Evolutionary conservation across 2,888 invertebrate species (phyloP).

Genomic region (Plagodis pulveraria): DNA sequence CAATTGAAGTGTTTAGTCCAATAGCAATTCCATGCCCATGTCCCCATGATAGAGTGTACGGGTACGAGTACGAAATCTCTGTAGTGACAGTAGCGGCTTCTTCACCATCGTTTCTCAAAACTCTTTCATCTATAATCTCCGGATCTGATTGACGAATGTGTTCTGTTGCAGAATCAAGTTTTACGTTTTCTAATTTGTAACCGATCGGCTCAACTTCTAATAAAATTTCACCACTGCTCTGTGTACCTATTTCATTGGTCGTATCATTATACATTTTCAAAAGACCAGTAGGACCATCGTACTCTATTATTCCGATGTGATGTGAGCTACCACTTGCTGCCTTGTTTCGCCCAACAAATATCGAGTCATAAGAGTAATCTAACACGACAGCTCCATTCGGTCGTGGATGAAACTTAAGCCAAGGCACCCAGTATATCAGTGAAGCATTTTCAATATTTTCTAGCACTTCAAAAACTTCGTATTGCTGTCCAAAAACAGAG

Average conservation of each 20-base stretch:
- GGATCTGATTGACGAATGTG: constrained; percentile 77
- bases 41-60: constrained; percentile 91
- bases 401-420: constrained; percentile 88
- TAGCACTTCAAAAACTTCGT: constrained; percentile 88
- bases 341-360: constrained; percentile 71
- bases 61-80: constrained; percentile 89
- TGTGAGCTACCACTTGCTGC: constrained; percentile 74
- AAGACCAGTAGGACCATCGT: constrained; percentile 87
- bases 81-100: constrained; percentile 87
- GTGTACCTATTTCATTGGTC: constrained; percentile 76
- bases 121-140: constrained; percentile 80
- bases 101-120: constrained; percentile 82
- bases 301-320: constrained; percentile 89
- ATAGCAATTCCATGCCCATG: constrained; percentile 90
- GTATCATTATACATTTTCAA: constrained; percentile 88
- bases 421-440: constrained; percentile 90
- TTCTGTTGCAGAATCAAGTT: constrained; percentile 82
- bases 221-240: constrained; percentile 89
- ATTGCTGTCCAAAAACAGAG: constrained; percentile 86
- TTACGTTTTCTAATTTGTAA: constrained; percentile 90
- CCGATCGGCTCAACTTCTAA: constrained; percentile 92
- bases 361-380: constrained; percentile 69
- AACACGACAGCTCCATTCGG: constrained; percentile 89
- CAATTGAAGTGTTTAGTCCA: constrained; percentile 88
- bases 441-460: constrained; percentile 92